Base-by-base conservation (phyloP, 2,888 invertebrate species). In the Meta bourneti region DNA sequence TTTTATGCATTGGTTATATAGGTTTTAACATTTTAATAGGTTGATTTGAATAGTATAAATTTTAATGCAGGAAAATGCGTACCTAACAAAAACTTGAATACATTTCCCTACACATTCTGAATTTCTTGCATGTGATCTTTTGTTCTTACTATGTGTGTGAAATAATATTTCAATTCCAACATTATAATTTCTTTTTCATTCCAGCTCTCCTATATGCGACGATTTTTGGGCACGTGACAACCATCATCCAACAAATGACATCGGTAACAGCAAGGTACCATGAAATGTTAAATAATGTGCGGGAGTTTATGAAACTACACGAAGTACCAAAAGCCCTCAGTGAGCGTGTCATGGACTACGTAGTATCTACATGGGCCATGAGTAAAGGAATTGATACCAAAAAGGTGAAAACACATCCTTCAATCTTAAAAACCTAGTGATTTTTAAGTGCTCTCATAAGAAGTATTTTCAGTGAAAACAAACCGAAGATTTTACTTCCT, bases 361-460 rank as follows among this genome's bases (percentile, higher is more conserved):
- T 99, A 93, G 99, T 99, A 92, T 99, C 99, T 94, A 99, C 99
- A 84, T 99, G 99, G 99, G 99, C 99, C 94, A 99, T 99, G 98
- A 99, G 99, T 93, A 99, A 99, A 95, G 99, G 99, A 93, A 97
- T 99, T 94, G 99, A 99, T 95, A 99, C 99, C 92, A 98, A 98
- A 95, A 99, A 99, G 97, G 98, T 98, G 95, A 61, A 0, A 20
- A 78, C 78, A 72, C 19, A n/a, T 19, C 7, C 34, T 16, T 72
- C 61, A 11, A 61, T 34, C 34, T 34, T 34, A 4, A 34, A n/a
- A 34, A 34, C 34, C 34, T 34, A 1, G 4, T 1, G 34, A 34
- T 34, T 34, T 34, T 34, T 34, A 34, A 34, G 4, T 34, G 34
- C 34, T 34, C 34, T 34, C 34, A 34, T 34, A 34, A 34, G 34